A percentile compares a stretch with the other conserved stretches of the same genome.
phyloP scores from a whole-genome alignment of 1,140 invertebrate species.

The Drosophila serrata region DNA sequence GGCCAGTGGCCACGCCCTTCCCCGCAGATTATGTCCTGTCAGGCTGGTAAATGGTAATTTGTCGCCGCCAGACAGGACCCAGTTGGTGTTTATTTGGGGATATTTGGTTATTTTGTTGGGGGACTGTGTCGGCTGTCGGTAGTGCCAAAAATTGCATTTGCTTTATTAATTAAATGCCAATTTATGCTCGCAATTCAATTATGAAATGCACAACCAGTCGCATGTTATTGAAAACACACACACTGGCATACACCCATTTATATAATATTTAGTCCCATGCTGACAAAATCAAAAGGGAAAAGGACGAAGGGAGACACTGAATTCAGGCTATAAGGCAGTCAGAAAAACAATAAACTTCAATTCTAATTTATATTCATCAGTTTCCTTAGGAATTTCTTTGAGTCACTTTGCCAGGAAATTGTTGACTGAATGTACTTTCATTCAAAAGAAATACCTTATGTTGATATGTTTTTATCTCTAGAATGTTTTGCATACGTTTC shows the following conservation, averaged over 20 bases:
- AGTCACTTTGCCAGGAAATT: background rate
- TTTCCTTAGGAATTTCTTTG: conserved; percentile 8
- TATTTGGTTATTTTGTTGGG: conserved; percentile 15
- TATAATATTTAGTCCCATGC: conserved; percentile 4
- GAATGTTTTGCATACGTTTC: background rate
- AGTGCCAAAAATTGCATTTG: conserved; percentile 72
- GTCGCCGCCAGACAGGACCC: conserved; percentile 54
- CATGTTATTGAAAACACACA: conserved; percentile 43
- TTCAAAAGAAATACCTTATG: conserved; percentile 2
- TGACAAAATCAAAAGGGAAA: background rate
- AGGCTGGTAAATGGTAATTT: conserved; percentile 69
- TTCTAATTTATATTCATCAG: conserved; percentile 21
- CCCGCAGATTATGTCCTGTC: conserved; percentile 40
- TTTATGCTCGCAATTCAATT: conserved; percentile 70
- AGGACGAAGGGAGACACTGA: background rate
- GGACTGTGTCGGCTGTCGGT: conserved; percentile 6
- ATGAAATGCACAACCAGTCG: conserved; percentile 19
- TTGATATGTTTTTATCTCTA: background rate
- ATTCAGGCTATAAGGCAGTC: background rate
- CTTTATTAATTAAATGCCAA: conserved; percentile 81
- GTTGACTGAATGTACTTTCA: background rate
- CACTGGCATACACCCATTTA: background rate
- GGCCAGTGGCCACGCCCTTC: conserved; percentile 51
- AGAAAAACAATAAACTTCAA: conserved; percentile 24
- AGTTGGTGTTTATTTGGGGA: conserved; percentile 23